phyloP scores from a whole-genome alignment of 2,113 vertebrate species.

The Coregonus clupeaformis region DNA sequence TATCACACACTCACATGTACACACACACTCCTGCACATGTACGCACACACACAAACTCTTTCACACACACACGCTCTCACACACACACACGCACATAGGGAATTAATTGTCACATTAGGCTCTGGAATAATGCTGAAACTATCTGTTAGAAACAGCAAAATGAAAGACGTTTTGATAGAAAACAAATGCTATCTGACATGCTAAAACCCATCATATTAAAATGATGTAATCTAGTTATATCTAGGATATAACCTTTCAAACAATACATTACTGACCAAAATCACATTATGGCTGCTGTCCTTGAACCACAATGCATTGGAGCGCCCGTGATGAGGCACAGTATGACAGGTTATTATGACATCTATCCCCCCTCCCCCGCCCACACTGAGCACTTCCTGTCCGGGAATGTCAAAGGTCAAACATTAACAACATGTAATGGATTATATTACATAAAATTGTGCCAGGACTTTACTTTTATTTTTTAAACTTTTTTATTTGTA shows the following conservation, averaged over 20 bases:
- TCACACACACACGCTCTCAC: background rate
- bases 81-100: slow-evolving; percentile 31
- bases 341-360: slow-evolving; percentile 57
- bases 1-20: too few species aligned
- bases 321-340: slow-evolving; percentile 57
- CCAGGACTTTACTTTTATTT: slow-evolving; percentile 37
- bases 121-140: slow-evolving; percentile 58
- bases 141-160: slow-evolving; percentile 66
- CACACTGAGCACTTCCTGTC: slow-evolving; percentile 47
- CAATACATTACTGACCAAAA: slow-evolving; percentile 37
- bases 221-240: slow-evolving; percentile 58
- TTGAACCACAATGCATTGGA: slow-evolving; percentile 55
- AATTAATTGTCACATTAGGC: slow-evolving; percentile 56
- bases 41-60: background rate
- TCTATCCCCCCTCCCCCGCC: slow-evolving; percentile 41
- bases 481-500: slow-evolving; percentile 38
- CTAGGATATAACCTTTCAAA: slow-evolving; percentile 53
- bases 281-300: slow-evolving; percentile 50
- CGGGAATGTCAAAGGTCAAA: slow-evolving; percentile 68
- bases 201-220: slow-evolving; percentile 57
- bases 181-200: slow-evolving; percentile 56
- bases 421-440: slow-evolving; percentile 68
- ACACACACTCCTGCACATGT: background rate
- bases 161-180: slow-evolving; percentile 59
- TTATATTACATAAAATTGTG: slow-evolving; percentile 73